Evolutionary conservation across 2,797 vertebrate species (phyloP).

Genomic region (Anisognathus igniventris): DNA sequence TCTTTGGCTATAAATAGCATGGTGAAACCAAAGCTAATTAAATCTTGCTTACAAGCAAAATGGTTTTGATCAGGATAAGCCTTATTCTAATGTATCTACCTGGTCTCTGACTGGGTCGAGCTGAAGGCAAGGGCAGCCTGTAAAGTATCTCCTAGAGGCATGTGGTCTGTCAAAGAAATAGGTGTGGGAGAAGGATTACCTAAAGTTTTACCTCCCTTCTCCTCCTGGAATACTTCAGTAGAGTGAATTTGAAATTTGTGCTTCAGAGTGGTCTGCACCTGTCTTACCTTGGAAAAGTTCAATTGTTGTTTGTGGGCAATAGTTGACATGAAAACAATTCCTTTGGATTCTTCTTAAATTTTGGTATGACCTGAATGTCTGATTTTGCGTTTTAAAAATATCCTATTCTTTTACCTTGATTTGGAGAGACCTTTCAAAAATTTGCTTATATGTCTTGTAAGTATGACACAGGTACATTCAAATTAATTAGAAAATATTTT

Average conservation of each 20-base stretch:
- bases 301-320: background rate
- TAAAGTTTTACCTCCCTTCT: background rate
- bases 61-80: background rate
- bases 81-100: background rate
- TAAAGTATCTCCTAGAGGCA: background rate
- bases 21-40: background rate
- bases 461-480: background rate
- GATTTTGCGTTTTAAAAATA: background rate
- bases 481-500: background rate
- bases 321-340: background rate
- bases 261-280: background rate
- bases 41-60: background rate
- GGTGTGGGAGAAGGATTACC: fast-evolving
- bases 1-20: background rate
- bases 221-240: background rate
- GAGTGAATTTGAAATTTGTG: background rate
- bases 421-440: background rate
- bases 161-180: background rate
- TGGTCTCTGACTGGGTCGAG: background rate
- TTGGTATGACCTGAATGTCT: background rate
- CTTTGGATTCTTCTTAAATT: background rate
- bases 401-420: background rate
- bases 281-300: background rate
- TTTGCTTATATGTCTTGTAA: background rate
- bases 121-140: background rate